Percentiles rank a stretch among this genome's conserved stretches.
Conservation (phyloP, 2,888 invertebrate species). For the Drosophila tanythrix region DNA sequence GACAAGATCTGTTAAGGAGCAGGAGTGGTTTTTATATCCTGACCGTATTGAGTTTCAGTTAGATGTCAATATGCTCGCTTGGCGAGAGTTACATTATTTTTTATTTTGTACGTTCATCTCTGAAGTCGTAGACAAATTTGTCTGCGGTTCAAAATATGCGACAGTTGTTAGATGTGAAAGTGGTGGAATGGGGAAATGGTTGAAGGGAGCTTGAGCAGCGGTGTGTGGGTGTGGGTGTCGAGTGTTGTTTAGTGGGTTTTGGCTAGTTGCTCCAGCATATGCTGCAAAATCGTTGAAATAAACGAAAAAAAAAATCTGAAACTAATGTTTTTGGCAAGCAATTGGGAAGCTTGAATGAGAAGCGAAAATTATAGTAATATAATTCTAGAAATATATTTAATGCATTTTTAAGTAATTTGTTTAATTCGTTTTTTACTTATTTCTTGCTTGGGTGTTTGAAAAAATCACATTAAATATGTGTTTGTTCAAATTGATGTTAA, state of each 20-base stretch:
- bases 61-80: slow-evolving; percentile 68
- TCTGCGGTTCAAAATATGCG: slow-evolving; percentile 77
- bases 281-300: slow-evolving; percentile 20
- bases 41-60: slow-evolving; percentile 67
- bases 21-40: slow-evolving; percentile 19
- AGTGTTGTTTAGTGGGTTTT: slow-evolving; percentile 4
- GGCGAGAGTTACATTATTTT: slow-evolving; percentile 13
- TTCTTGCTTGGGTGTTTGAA: fast-evolving
- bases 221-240: not conserved
- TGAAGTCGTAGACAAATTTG: slow-evolving; percentile 79
- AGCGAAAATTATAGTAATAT: not conserved
- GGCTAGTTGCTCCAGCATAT: slow-evolving; percentile 52
- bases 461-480: not conserved
- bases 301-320: not conserved
- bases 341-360: not conserved
- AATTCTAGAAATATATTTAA: not conserved
- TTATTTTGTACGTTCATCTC: slow-evolving; percentile 44
- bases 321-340: not conserved
- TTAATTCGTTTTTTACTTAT: not conserved
- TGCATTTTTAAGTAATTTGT: not conserved
- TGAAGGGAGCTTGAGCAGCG: not conserved
- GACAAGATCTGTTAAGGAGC: not conserved
- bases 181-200: not conserved
- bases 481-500: too few species aligned
- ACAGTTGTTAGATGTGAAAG: slow-evolving; percentile 53